phyloP scores from a whole-genome alignment of 1,140 invertebrate species.

The Dendroctonus ponderosae region DNA sequence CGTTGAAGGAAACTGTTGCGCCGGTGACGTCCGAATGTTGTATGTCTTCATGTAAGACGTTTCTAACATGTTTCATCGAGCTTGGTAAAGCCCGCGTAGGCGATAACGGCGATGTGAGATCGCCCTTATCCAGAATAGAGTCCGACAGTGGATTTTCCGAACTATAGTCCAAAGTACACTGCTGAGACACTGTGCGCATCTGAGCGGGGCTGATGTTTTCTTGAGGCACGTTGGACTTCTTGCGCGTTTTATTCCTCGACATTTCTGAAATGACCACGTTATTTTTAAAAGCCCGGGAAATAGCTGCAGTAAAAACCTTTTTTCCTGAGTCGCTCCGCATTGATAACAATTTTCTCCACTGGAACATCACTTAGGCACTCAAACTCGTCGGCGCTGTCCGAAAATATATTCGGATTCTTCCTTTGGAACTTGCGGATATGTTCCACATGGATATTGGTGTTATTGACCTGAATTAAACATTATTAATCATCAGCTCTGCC shows the following conservation, averaged over 20 bases:
- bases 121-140: constrained; percentile 58
- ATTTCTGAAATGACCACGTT: constrained; percentile 33
- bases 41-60: constrained; percentile 17
- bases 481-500: neutral
- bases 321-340: constrained; percentile 46
- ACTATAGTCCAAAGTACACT: constrained; percentile 67
- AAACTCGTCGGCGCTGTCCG: constrained; percentile 57
- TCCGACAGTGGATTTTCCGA: constrained; percentile 68
- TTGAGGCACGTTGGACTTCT: constrained; percentile 23
- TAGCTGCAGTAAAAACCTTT: constrained; percentile 24
- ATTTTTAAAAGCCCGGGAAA: constrained; percentile 27
- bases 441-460: constrained; percentile 74
- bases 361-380: constrained; percentile 46
- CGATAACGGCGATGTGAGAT: constrained; percentile 42
- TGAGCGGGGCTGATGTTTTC: constrained; percentile 13
- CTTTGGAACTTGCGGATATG: constrained; percentile 49
- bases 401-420: constrained; percentile 62
- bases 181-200: constrained; percentile 57
- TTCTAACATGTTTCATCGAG: constrained; percentile 49
- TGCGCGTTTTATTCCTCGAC: constrained; percentile 17
- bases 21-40: constrained; percentile 15
- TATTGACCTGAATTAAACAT: constrained; percentile 57
- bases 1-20: constrained; percentile 18
- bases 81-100: constrained; percentile 39
- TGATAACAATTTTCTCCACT: constrained; percentile 46